Conservation (phyloP, 2,888 invertebrate genomes). For the Protodeltote pygarga region DNA sequence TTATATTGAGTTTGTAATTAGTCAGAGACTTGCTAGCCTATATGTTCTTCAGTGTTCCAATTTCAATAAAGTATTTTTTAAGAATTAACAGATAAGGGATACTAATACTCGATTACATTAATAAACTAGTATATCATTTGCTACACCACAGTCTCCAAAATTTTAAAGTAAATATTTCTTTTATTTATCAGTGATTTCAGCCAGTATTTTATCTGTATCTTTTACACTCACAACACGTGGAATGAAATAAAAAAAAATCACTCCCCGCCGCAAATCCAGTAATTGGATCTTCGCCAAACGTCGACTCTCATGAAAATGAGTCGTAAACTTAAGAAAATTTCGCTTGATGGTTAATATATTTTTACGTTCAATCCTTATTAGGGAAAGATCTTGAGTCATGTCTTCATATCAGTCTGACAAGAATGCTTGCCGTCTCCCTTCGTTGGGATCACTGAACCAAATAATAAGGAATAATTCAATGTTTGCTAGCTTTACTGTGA, state of each 20-base stretch:
- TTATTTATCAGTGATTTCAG: too few species aligned
- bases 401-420: conserved; percentile 48
- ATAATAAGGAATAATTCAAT: conserved; percentile 49
- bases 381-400: conserved; percentile 32
- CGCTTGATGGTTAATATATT: conserved; percentile 50
- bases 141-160: too few species aligned
- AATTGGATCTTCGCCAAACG: conserved; percentile 50
- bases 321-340: conserved; percentile 52
- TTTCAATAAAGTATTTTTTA: too few species aligned
- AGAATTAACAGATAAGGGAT: too few species aligned
- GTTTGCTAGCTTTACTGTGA: conserved; percentile 26
- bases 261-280: conserved; percentile 43
- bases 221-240: conserved; percentile 33
- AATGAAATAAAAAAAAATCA: conserved; percentile 45
- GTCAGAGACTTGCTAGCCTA: too few species aligned
- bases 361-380: conserved; percentile 49
- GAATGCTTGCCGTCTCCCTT: conserved; percentile 34
- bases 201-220: conserved; percentile 25
- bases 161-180: too few species aligned
- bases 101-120: too few species aligned
- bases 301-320: conserved; percentile 50
- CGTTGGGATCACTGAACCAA: conserved; percentile 46
- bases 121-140: too few species aligned
- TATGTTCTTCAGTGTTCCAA: too few species aligned
- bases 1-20: too few species aligned